A percentile compares a stretch with the other conserved stretches of the same genome.
These are phyloP conservation scores for Myiopsitta monachus DNA, from an alignment of 2,113 vertebrate species.

Conservation along the genomic window DNA sequence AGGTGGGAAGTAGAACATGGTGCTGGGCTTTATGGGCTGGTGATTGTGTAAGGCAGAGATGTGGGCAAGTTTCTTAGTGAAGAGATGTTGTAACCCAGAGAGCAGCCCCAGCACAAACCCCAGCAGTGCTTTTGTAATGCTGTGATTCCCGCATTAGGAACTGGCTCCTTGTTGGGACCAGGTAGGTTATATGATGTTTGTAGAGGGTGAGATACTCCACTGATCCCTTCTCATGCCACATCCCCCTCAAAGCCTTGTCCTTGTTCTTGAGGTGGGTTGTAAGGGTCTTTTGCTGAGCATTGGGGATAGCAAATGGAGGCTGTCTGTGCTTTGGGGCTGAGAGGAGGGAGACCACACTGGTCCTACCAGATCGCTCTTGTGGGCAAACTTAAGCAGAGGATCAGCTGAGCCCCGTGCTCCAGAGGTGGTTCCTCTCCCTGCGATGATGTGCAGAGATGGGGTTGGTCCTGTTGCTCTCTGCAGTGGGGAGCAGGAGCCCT, in stretches of 20 bases:
- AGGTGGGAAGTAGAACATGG: not conserved
- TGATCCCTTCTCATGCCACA: fast-evolving
- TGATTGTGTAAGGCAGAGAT: not conserved
- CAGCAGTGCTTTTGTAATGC: not conserved
- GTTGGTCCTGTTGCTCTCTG: not conserved
- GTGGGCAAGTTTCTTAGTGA: not conserved
- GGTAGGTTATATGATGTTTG: not conserved
- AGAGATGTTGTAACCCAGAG: not conserved
- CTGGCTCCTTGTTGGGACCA: not conserved
- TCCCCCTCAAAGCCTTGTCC: not conserved
- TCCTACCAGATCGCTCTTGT: not conserved
- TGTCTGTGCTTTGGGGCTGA: not conserved
- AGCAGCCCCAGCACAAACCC: not conserved
- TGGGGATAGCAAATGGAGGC: not conserved
- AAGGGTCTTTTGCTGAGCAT: not conserved
- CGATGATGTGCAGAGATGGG: not conserved
- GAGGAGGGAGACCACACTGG: fast-evolving
- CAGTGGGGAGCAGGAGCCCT: not conserved
- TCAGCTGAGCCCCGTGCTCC: not conserved
- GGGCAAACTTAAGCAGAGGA: not conserved
- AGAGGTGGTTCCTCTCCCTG: not conserved
- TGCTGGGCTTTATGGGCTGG: not conserved
- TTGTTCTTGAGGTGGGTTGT: not conserved
- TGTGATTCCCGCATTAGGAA: fast-evolving
- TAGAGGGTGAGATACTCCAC: not conserved